phyloP scores from a whole-genome alignment of 30 jellyfish, hydroid and myxozoan genomes.

The Haliclystus octoradiatus region DNA sequence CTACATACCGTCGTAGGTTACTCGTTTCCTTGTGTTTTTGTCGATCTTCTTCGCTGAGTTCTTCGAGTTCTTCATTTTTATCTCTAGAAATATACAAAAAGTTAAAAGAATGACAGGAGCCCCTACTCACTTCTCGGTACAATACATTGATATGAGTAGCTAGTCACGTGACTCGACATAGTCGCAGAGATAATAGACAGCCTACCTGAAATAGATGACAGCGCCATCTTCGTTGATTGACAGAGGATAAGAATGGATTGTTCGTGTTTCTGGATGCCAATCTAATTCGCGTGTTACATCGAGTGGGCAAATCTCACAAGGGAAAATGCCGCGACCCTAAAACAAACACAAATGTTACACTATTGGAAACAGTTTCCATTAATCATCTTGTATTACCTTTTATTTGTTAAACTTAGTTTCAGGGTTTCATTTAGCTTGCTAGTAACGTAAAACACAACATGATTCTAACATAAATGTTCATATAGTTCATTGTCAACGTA shows the following conservation, averaged over 20 bases:
- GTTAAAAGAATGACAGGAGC: background rate
- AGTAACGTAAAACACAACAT: too few species aligned
- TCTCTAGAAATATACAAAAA: constrained; percentile 21
- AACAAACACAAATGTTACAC: too few species aligned
- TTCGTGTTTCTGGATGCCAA: constrained; percentile 63
- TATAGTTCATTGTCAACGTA: too few species aligned
- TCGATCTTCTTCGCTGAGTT: constrained; percentile 48
- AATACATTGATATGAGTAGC: too few species aligned
- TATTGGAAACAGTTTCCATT: too few species aligned
- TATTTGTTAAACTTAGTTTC: too few species aligned
- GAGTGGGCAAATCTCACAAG: constrained; percentile 49
- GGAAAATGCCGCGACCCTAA: constrained; percentile 84
- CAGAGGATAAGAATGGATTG: constrained; percentile 55
- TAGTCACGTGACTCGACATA: too few species aligned
- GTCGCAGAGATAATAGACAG: background rate
- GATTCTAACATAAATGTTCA: too few species aligned
- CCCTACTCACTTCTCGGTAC: too few species aligned
- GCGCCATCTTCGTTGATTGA: constrained; percentile 79
- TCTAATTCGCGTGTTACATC: constrained; percentile 65
- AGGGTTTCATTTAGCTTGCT: too few species aligned
- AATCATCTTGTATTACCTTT: too few species aligned
- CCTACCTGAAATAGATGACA: constrained; percentile 66
- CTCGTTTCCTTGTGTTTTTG: constrained; percentile 32
- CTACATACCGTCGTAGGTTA: background rate
- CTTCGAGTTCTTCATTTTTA: constrained; percentile 31